These are phyloP conservation scores for Microcaecilia unicolor DNA, from an alignment of 2,797 vertebrate genomes.

Conservation along the genomic window DNA sequence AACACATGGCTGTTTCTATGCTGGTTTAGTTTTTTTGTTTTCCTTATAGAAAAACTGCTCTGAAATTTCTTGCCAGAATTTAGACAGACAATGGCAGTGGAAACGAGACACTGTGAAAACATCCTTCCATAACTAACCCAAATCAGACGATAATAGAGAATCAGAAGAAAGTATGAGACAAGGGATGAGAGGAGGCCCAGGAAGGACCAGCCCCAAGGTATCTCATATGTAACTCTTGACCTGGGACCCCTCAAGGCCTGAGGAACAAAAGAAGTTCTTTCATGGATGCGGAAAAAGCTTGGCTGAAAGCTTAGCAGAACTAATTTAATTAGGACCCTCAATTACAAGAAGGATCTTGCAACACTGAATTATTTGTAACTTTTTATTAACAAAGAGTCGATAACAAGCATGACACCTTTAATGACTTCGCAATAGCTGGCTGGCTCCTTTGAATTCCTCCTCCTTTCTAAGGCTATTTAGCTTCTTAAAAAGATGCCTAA, in stretches of 20 bases:
- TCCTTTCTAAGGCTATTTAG: background rate
- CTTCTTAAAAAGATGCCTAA: background rate
- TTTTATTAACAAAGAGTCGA: slow-evolving; percentile 5
- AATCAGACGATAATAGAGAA: background rate
- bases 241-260: background rate
- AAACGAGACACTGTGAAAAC: slow-evolving; percentile 8
- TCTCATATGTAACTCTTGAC: slow-evolving; percentile 23
- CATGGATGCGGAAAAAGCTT: slow-evolving; percentile 14
- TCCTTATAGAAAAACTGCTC: too few relatives aligned
- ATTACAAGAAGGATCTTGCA: slow-evolving; percentile 33
- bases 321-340: slow-evolving; percentile 38
- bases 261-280: slow-evolving; percentile 42
- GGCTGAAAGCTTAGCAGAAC: slow-evolving; percentile 37
- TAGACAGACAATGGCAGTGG: too few relatives aligned
- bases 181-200: too few relatives aligned
- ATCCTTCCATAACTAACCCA: background rate
- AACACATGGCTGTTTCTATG: too few relatives aligned
- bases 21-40: too few relatives aligned
- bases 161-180: background rate
- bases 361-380: slow-evolving; percentile 29
- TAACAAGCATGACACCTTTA: slow-evolving; percentile 20
- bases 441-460: slow-evolving; percentile 1
- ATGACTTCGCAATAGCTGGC: slow-evolving; percentile 4
- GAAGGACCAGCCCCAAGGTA: slow-evolving; percentile 25
- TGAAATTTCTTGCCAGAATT: too few relatives aligned